These are phyloP conservation scores for Ptychadena robeensis DNA, from an alignment of 2,797 vertebrate species.

Conservation along the genomic window DNA sequence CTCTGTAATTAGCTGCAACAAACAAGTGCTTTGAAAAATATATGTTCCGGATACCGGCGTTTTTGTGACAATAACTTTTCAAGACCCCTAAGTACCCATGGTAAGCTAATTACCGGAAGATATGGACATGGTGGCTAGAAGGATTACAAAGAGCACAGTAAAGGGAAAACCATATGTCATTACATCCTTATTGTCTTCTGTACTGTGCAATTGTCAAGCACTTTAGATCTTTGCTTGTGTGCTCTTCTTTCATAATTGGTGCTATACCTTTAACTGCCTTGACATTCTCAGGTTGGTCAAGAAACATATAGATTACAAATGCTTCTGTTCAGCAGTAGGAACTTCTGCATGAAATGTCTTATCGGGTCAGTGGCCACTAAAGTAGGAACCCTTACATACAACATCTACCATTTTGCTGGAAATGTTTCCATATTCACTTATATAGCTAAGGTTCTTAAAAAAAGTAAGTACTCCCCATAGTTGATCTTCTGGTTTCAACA, in stretches of 20 bases:
- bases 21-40: not conserved
- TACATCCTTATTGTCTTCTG: conserved; percentile 4
- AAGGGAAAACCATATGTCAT: conserved; percentile 22
- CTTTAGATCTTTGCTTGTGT: conserved; percentile 17
- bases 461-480: too few relatives aligned
- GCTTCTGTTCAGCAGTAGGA: not conserved
- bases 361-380: too few relatives aligned
- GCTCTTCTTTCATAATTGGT: not conserved
- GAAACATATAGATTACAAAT: not conserved
- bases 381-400: too few relatives aligned
- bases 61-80: conserved; percentile 46
- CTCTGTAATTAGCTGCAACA: conserved; percentile 30
- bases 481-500: too few relatives aligned
- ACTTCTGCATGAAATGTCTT: not conserved
- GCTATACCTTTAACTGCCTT: not conserved
- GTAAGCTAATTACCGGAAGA: conserved; percentile 30
- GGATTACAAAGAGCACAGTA: conserved; percentile 28
- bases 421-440: too few relatives aligned
- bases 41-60: conserved; percentile 24
- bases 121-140: conserved; percentile 25
- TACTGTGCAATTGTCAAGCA: conserved; percentile 33
- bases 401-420: too few relatives aligned
- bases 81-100: conserved; percentile 20
- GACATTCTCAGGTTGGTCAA: not conserved
- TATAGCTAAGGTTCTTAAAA: too few relatives aligned